Percentiles rank a stretch among this genome's conserved stretches.
phyloP scores from a whole-genome alignment of 1,140 invertebrate species.

The Drosophila grimshawi region DNA sequence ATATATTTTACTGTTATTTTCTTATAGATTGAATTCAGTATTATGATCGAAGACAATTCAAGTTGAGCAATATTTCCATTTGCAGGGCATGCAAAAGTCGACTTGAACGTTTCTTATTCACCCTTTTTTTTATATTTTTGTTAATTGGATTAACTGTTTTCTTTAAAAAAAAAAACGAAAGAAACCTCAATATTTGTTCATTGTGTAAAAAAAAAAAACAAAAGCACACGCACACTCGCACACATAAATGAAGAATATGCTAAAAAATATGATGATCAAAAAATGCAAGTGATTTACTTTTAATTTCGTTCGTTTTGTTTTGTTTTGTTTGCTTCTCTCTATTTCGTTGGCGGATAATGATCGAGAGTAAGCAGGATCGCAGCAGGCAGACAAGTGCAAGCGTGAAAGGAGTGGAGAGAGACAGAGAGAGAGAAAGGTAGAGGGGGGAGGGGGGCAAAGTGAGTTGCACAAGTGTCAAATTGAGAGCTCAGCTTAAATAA shows the following conservation, averaged over 20 bases:
- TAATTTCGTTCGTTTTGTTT: constrained; percentile 35
- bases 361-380: constrained; percentile 2
- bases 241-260: constrained; percentile 34
- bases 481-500: constrained; percentile 48
- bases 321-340: background rate
- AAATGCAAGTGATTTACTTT: constrained; percentile 56
- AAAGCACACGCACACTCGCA: background rate
- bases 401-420: background rate
- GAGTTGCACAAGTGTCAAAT: constrained; percentile 27
- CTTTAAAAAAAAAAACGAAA: constrained; percentile 42
- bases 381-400: background rate
- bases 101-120: constrained; percentile 3
- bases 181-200: constrained; percentile 70
- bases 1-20: background rate
- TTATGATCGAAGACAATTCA: too few species aligned
- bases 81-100: constrained; percentile 48
- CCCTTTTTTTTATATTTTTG: constrained; percentile 68
- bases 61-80: background rate
- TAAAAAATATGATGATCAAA: constrained; percentile 45
- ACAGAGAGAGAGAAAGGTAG: constrained; percentile 7
- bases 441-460: background rate
- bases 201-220: constrained; percentile 22
- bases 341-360: constrained; percentile 14
- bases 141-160: constrained; percentile 78
- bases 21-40: background rate